phyloP scores from a whole-genome alignment of 2,797 vertebrate genomes.

The Gephyroberyx darwinii region DNA sequence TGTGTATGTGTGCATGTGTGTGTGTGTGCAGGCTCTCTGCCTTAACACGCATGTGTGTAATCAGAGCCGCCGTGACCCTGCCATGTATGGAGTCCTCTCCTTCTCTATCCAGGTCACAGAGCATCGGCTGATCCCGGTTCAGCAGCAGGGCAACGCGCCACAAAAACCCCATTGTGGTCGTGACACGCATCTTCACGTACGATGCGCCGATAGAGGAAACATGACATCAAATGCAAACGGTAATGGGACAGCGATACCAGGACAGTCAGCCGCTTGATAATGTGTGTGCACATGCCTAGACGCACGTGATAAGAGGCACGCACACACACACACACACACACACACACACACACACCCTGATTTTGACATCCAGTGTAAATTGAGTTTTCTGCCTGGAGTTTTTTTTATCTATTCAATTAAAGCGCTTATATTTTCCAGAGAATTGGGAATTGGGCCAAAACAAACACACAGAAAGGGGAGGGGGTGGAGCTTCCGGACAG shows the following conservation, averaged over 20 bases:
- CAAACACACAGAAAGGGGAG: conserved; percentile 10
- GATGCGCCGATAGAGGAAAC: conserved; percentile 32
- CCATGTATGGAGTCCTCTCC: conserved; percentile 25
- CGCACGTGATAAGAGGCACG: conserved; percentile 14
- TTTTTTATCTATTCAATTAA: conserved; percentile 37
- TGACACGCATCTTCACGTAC: conserved; percentile 48
- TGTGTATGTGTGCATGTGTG: conserved; percentile 33
- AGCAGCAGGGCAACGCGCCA: conserved; percentile 46
- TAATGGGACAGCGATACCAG: conserved; percentile 40
- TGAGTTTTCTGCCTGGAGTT: conserved; percentile 48
- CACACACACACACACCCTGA: too few species aligned
- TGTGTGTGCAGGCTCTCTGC: not conserved
- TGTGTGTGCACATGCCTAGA: conserved; percentile 33
- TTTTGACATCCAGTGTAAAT: conserved; percentile 10
- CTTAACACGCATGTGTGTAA: conserved; percentile 18
- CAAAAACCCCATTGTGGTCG: conserved; percentile 30
- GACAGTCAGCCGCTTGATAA: conserved; percentile 48
- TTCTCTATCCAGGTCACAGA: conserved; percentile 69
- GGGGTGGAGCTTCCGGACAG: not conserved
- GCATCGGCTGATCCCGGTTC: conserved; percentile 56
- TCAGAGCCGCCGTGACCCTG: conserved; percentile 43
- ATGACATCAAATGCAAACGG: conserved; percentile 47
- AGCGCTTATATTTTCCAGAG: conserved; percentile 23
- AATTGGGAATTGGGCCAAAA: conserved; percentile 38
- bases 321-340: not conserved